Evolutionary conservation across 1,140 invertebrate genomes (phyloP).

Genomic region (Neotoxoptera formosana): DNA sequence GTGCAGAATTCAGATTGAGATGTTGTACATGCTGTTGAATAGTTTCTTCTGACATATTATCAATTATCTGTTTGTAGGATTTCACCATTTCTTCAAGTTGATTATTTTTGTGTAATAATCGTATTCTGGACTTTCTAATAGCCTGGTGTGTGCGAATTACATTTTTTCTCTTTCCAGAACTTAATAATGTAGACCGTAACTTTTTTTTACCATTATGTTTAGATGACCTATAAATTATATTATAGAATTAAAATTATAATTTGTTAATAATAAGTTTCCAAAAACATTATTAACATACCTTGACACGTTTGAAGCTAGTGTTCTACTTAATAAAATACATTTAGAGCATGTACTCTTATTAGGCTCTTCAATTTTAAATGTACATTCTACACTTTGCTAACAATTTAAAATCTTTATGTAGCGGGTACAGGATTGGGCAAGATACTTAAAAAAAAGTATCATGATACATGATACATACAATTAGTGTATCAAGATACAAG

Average conservation of each 20-base stretch:
- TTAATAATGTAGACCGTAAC: not conserved
- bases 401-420: not conserved
- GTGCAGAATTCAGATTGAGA: not conserved
- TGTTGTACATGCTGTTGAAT: not conserved
- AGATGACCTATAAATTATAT: not conserved
- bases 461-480: no score
- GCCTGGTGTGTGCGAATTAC: not conserved
- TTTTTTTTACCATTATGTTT: not conserved
- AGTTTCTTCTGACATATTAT: not conserved
- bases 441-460: no score
- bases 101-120: not conserved
- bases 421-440: no score
- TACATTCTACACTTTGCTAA: not conserved
- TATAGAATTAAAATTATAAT: not conserved
- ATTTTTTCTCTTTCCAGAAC: not conserved
- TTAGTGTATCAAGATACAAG: no score
- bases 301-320: not conserved
- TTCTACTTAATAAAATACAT: not conserved
- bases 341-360: not conserved
- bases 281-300: not conserved
- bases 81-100: not conserved
- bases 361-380: not conserved
- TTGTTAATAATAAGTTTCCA: not conserved
- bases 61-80: not conserved
- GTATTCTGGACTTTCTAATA: conserved; percentile 3